Base-by-base conservation (phyloP, 2,797 vertebrate genomes). In the Heterohyrax brucei region DNA sequence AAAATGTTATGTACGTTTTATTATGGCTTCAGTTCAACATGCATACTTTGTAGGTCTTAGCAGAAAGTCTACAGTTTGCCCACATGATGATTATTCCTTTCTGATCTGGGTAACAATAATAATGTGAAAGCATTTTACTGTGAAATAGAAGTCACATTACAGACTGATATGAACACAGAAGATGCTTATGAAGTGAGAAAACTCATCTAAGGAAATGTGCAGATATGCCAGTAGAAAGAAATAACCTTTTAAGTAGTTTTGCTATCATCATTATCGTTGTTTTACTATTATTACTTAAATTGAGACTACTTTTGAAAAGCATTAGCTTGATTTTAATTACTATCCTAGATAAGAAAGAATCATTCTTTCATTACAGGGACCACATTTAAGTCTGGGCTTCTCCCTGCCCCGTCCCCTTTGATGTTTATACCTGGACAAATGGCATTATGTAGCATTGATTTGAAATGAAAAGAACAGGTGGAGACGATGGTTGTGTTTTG, bases 11-110 rank as follows among this genome's bases (percentile, higher is more conserved):
- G 1, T 10, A 75, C 14, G 14, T 94, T 56, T 73, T 50, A 83
- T 87, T 86, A 89, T 89, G 72, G 33, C 83, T 50, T 72, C 44
- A 56, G 77, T 88, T 97, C 68, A 95, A 93, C 95, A 94, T 76
- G 79, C 50, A 79, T 48, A 92, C 61, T 59, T 3, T 30, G 2
- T 6, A 53, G 28, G 61, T 85, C 5, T 80, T 89, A 92, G 91
- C 6, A 39, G 6, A 73, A 50, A 83, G 33, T 64, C n/a, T 46
- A 44, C 21, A 64, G 21, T 53, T 88, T 73, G 61, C 19, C 5
- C 10, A 84, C 7, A 7, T 2, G 39, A 70, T 70, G 39, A 81
- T 78, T 26, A 88, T 22, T 50, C 19, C 76, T 76, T 50, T 66
- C 22, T 85, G 81, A 66, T 62, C 22, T 88, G 33, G 77, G 77